phyloP scores from a whole-genome alignment of 2,888 invertebrate species.

The Dexiosoma caninum region DNA sequence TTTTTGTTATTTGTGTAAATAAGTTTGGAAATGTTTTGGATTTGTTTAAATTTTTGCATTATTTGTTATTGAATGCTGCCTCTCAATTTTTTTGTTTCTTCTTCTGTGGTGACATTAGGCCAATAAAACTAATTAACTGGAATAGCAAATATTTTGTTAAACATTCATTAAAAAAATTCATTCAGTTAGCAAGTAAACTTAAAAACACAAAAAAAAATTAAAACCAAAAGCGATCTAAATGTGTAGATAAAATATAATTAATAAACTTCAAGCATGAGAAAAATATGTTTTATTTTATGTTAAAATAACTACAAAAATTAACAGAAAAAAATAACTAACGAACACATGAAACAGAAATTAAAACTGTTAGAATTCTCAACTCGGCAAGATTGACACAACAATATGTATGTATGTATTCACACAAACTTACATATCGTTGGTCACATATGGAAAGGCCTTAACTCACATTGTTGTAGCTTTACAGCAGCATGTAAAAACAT shows the following conservation, averaged over 20 bases:
- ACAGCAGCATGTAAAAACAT: too few relatives aligned
- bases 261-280: conserved; percentile 63
- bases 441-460: too few relatives aligned
- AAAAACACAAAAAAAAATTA: not conserved
- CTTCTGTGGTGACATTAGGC: conserved; percentile 57
- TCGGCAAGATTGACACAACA: conserved; percentile 13
- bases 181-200: conserved; percentile 17
- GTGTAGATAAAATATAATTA: conserved; percentile 57
- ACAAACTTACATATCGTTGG: not conserved
- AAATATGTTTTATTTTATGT: conserved; percentile 59
- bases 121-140: conserved; percentile 59
- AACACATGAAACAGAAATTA: conserved; percentile 33
- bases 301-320: conserved; percentile 1
- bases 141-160: conserved; percentile 57
- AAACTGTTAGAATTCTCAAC: conserved; percentile 63
- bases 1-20: conserved; percentile 15
- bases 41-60: too few relatives aligned
- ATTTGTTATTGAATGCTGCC: not conserved
- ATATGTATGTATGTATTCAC: not conserved
- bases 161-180: conserved; percentile 45
- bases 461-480: too few relatives aligned
- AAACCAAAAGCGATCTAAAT: conserved; percentile 50
- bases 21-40: too few relatives aligned
- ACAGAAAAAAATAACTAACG: not conserved
- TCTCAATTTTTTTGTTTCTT: conserved; percentile 7